Conservation (phyloP, 2,888 invertebrate genomes). For the Acrocyrtus sp. region DNA sequence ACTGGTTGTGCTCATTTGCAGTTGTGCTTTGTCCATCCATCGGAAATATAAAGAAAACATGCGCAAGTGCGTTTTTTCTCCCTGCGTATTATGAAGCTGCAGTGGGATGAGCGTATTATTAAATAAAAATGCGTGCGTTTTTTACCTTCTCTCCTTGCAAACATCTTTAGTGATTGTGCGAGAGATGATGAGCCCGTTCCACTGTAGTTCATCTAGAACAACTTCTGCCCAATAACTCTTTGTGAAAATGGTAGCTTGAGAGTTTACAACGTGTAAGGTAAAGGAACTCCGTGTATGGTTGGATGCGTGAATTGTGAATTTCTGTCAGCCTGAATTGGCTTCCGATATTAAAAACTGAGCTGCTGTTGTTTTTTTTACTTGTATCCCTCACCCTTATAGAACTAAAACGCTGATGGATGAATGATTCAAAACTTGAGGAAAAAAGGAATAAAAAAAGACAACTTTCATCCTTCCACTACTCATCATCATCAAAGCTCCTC, state of each 20-base stretch:
- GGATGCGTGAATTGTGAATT: not conserved
- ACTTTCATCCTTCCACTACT: constrained; percentile 8
- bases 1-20: constrained; percentile 27
- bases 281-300: constrained; percentile 4
- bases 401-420: constrained; percentile 8
- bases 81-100: not conserved
- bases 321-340: not conserved
- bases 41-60: not conserved
- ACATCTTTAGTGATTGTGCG: constrained; percentile 1
- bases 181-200: not conserved
- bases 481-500: constrained; percentile 2
- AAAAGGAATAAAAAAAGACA: constrained; percentile 23
- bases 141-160: too few species aligned
- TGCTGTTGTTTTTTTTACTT: too few species aligned
- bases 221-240: constrained; percentile 33
- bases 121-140: constrained; percentile 45
- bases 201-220: constrained; percentile 1
- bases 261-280: not conserved
- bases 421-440: not conserved
- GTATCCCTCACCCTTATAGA: too few species aligned
- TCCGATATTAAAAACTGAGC: not conserved
- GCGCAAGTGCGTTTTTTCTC: not conserved
- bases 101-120: constrained; percentile 41
- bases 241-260: constrained; percentile 33
- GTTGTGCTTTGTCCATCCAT: not conserved